These are phyloP conservation scores for Tangara arthus DNA, from an alignment of 2,797 vertebrate species.

Conservation along the genomic window DNA sequence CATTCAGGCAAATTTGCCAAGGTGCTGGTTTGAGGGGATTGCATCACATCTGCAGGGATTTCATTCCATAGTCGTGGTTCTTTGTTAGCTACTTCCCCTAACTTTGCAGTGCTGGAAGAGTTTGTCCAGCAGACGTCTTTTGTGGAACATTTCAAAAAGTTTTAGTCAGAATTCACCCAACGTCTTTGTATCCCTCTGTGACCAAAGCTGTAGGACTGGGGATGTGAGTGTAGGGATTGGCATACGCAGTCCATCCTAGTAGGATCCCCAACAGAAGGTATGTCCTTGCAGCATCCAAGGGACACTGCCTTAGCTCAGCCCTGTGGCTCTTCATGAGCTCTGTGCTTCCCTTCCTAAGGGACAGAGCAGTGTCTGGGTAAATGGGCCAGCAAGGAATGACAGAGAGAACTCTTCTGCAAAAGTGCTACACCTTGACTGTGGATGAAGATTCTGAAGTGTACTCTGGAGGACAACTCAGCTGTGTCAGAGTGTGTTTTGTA, in stretches of 20 bases:
- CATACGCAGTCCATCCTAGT: not conserved
- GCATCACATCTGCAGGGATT: not conserved
- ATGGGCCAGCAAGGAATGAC: not conserved
- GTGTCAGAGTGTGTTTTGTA: not conserved
- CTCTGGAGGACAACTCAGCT: not conserved
- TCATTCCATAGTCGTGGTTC: not conserved
- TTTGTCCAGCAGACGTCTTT: not conserved
- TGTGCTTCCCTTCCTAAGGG: not conserved
- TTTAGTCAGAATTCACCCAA: not conserved
- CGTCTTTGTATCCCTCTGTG: not conserved
- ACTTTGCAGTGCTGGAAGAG: not conserved
- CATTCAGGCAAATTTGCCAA: not conserved
- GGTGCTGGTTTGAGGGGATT: not conserved
- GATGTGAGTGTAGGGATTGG: not conserved
- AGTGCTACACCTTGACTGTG: not conserved
- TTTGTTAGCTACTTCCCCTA: not conserved
- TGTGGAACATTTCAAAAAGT: not conserved
- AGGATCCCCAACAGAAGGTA: not conserved
- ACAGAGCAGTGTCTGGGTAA: not conserved
- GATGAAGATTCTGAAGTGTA: not conserved
- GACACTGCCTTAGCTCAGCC: rapidly evolving
- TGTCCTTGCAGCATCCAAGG: not conserved
- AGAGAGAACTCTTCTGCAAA: not conserved
- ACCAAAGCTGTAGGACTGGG: not conserved
- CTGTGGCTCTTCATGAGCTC: not conserved